These are phyloP conservation scores for Drosophila rubida DNA, from an alignment of 2,888 invertebrate species.

Conservation along the genomic window DNA sequence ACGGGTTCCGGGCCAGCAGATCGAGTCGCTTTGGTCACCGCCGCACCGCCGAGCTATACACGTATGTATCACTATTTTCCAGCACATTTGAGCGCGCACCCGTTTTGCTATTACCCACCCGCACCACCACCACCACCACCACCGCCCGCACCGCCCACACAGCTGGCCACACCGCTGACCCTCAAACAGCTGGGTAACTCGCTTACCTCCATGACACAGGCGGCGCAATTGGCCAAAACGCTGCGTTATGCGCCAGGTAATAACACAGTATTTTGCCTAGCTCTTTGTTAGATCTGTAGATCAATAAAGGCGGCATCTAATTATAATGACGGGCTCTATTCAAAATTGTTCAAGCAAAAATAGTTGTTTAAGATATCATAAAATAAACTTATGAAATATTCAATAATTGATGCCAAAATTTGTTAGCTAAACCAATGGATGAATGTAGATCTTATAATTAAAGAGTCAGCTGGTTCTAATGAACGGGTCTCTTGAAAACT, in stretches of 20 bases:
- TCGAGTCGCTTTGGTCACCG: conserved; percentile 88
- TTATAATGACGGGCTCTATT: no score
- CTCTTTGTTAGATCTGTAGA: conserved; percentile 7
- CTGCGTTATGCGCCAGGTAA: conserved; percentile 85
- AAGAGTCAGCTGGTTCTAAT: no score
- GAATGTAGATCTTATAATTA: neutral
- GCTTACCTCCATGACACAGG: conserved; percentile 82
- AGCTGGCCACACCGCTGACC: conserved; percentile 83
- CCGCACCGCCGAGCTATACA: conserved; percentile 88
- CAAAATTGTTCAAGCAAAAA: no score
- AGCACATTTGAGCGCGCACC: conserved; percentile 86
- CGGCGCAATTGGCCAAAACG: conserved; percentile 85
- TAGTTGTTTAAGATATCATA: no score
- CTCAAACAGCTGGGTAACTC: conserved; percentile 83
- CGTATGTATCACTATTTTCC: conserved; percentile 88
- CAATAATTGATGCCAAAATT: neutral
- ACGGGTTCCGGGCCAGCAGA: conserved; percentile 84
- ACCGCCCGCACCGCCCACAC: conserved; percentile 78
- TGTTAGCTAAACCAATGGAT: neutral
- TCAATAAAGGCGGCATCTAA: neutral
- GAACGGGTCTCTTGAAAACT: no score
- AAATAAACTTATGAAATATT: neutral
- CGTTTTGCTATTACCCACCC: conserved; percentile 85
- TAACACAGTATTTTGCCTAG: conserved; percentile 17
- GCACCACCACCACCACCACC: conserved; percentile 83